phyloP scores from a whole-genome alignment of 2,888 invertebrate species.

The Podotricha telesiphe region DNA sequence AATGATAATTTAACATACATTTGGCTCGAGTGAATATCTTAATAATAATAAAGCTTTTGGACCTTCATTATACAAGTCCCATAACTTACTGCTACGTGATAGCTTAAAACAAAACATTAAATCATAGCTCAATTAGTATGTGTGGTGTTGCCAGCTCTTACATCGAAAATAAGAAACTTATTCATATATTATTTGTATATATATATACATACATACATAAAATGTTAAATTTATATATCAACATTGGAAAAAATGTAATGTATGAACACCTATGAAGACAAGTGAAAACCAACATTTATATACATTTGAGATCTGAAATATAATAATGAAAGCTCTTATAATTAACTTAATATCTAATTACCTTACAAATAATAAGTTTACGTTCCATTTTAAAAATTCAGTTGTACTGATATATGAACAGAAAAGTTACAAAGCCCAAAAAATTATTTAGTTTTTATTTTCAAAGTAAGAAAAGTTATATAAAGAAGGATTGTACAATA shows the following conservation, averaged over 20 bases:
- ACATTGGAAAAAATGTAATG: background rate
- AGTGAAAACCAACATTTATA: slow-evolving; percentile 16
- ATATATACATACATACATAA: too few relatives aligned
- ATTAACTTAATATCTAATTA: background rate
- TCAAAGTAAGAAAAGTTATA: too few relatives aligned
- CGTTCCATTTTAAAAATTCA: slow-evolving; percentile 9
- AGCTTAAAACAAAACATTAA: background rate
- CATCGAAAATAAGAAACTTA: background rate
- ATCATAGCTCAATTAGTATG: slow-evolving; percentile 18
- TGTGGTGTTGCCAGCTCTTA: background rate
- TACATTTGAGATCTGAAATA: slow-evolving; percentile 24
- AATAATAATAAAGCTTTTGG: slow-evolving; percentile 52
- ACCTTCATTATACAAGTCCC: slow-evolving; percentile 10
- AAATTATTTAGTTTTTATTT: too few relatives aligned
- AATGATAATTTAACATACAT: background rate
- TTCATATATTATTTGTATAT: too few relatives aligned
- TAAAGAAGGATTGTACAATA: too few relatives aligned
- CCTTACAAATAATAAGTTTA: slow-evolving; percentile 1
- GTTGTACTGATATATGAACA: slow-evolving; percentile 15
- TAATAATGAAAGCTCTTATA: slow-evolving; percentile 8
- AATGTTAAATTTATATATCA: background rate
- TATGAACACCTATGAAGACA: background rate
- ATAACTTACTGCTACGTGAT: background rate
- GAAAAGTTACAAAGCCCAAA: background rate
- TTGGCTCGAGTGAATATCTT: slow-evolving; percentile 31